Evolutionary conservation across 1,140 invertebrate genomes (phyloP).

Genomic region (Manduca sexta): DNA sequence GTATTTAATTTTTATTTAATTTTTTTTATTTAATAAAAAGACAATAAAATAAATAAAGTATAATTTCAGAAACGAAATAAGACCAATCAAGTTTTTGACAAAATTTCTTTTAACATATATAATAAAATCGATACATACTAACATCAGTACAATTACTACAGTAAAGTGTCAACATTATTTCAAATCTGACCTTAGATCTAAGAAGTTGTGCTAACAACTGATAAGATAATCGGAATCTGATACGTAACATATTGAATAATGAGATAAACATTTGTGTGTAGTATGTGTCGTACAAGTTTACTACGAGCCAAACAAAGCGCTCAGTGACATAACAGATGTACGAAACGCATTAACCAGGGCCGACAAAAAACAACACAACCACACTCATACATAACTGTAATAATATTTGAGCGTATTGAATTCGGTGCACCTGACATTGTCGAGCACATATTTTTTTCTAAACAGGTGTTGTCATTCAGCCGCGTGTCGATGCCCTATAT

Average conservation of each 20-base stretch:
- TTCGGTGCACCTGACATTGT: conserved; percentile 57
- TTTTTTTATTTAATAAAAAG: too few relatives aligned
- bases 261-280: background rate
- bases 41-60: too few relatives aligned
- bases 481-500: conserved; percentile 66
- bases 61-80: too few relatives aligned
- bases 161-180: too few relatives aligned
- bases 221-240: too few relatives aligned
- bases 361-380: background rate
- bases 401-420: conserved; percentile 42
- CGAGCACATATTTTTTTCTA: conserved; percentile 44
- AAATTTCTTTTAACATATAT: too few relatives aligned
- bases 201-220: too few relatives aligned
- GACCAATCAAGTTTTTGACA: too few relatives aligned
- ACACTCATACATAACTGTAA: conserved; percentile 26
- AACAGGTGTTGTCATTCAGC: conserved; percentile 60
- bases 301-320: background rate
- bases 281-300: background rate
- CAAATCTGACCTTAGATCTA: too few relatives aligned
- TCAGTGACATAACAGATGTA: conserved; percentile 1
- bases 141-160: too few relatives aligned
- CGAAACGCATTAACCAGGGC: background rate
- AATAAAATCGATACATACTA: too few relatives aligned
- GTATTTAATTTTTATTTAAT: too few relatives aligned
- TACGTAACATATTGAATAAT: background rate